Evolutionary conservation across 2,797 vertebrate species (phyloP), one percentile per base, ranked within the genome.

Genomic region (Delichon dasypus): DNA sequence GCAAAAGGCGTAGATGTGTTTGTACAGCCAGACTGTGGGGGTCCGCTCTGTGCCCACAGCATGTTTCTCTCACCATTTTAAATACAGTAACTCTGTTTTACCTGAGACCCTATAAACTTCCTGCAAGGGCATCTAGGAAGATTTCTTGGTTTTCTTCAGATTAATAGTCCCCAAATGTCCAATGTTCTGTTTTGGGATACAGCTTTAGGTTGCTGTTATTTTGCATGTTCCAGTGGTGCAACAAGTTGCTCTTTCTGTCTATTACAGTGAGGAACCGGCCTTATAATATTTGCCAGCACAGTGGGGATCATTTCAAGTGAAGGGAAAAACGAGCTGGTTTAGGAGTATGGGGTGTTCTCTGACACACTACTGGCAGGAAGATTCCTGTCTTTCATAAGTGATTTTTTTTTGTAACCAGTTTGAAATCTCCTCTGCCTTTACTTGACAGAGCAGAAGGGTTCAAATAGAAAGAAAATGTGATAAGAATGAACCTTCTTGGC

Each of bases 361-460:
- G 29, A 10, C 15, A 50, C 30, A 66, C 21, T 38, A 51, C 26
- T 57, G 12, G 40, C 0, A 0, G 47, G 75, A 83, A 54, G 62
- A 17, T 51, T 91, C 27, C 32, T 57, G 20, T 21, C 44, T 80
- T 74, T 75, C 22, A 2, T 29, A 34, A 36, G 7, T 50, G 27
- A 26, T 9, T 84, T 16, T 13, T 26, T 38, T 38, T 44, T 29
- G 27, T 30, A 78, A 54, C 6, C 0, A 0, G 13, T 75, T 72
- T n/a, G 14, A 88, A 91, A 40, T 51, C 32, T 75, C 30, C 30
- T 80, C 25, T 65, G 76, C 45, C 76, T 94, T 83, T 64, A 72
- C 54, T 29, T 88, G 45, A 60, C 61, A 22, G 16, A 58, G 50
- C 34, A n/a, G 34, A 87, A 83, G 25, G 38, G 48, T 81, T 82